Evolutionary conservation across 1,140 invertebrate genomes (phyloP).

Genomic region (Dreissena polymorpha): DNA sequence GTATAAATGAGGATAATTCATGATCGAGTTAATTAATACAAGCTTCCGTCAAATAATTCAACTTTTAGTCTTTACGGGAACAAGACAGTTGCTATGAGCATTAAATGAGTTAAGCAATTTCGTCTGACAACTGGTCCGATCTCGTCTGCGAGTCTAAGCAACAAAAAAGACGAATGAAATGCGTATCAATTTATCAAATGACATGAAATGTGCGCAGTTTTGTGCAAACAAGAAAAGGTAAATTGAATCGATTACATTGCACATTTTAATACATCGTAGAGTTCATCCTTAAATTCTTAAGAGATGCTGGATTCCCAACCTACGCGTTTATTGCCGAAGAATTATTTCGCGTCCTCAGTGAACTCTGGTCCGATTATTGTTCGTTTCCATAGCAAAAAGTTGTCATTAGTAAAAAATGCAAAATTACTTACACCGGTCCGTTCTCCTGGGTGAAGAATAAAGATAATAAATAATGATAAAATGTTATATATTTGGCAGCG

Average conservation of each 20-base stretch:
- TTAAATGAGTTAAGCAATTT: too few species aligned
- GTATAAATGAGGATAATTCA: too few species aligned
- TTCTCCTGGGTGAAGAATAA: slow-evolving; percentile 77
- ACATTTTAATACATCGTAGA: neutral
- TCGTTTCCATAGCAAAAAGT: slow-evolving; percentile 14
- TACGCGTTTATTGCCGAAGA: slow-evolving; percentile 51
- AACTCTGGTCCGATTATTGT: slow-evolving; percentile 17
- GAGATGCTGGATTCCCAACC: neutral
- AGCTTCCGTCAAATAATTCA: too few species aligned
- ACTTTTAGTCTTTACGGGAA: too few species aligned
- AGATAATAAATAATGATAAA: slow-evolving; percentile 68
- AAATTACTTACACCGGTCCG: slow-evolving; percentile 78
- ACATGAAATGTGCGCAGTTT: neutral
- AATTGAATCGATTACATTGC: neutral
- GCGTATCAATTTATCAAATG: neutral
- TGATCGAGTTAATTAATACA: too few species aligned
- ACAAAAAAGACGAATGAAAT: neutral
- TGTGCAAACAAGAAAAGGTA: neutral
- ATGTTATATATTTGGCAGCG: slow-evolving; percentile 63
- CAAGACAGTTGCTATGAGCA: too few species aligned
- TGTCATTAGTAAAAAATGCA: slow-evolving; percentile 32
- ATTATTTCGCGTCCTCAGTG: slow-evolving; percentile 50
- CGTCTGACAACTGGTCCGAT: too few species aligned
- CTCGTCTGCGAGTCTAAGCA: too few species aligned
- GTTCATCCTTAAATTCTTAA: neutral